Percentiles rank a stretch among this genome's conserved stretches.
Conservation (phyloP, 2,113 vertebrate genomes). For the Microcebus murinus region DNA sequence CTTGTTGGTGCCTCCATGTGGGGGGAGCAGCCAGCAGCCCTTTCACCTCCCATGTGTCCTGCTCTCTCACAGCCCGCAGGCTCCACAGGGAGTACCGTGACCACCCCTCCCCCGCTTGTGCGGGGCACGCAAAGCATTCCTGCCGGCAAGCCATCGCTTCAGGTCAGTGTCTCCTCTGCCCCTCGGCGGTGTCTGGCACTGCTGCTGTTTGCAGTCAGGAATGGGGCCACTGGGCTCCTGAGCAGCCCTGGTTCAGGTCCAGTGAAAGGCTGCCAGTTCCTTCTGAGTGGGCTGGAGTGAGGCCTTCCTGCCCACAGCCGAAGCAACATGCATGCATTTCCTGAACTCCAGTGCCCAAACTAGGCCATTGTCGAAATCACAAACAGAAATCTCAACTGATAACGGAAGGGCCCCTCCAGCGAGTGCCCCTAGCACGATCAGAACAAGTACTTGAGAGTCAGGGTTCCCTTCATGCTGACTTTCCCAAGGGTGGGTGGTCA, state of each 20-base stretch:
- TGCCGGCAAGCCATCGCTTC: conserved; percentile 91
- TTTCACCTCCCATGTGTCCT: conserved; percentile 6
- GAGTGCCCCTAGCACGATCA: background rate
- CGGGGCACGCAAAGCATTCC: conserved; percentile 92
- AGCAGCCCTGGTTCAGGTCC: background rate
- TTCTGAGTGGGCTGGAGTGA: background rate
- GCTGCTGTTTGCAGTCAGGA: background rate
- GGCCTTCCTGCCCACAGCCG: background rate
- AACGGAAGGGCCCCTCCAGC: too few relatives aligned
- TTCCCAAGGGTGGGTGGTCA: background rate
- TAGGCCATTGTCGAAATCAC: background rate
- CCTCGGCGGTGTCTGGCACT: background rate
- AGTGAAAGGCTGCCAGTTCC: background rate
- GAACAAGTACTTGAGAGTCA: background rate
- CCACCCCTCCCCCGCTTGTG: conserved; percentile 94
- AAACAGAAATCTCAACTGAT: background rate
- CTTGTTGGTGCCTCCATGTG: background rate
- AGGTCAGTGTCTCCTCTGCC: conserved; percentile 86
- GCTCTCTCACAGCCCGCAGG: conserved; percentile 85
- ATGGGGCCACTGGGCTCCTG: background rate
- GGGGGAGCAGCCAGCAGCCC: background rate
- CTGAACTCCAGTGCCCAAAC: background rate
- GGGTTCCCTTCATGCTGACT: background rate
- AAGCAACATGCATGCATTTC: background rate
- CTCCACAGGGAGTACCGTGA: conserved; percentile 87